Percentiles rank a stretch among this genome's conserved stretches.
Evolutionary conservation across 2,888 invertebrate species (phyloP).

Genomic region (Netelia virgata): DNA sequence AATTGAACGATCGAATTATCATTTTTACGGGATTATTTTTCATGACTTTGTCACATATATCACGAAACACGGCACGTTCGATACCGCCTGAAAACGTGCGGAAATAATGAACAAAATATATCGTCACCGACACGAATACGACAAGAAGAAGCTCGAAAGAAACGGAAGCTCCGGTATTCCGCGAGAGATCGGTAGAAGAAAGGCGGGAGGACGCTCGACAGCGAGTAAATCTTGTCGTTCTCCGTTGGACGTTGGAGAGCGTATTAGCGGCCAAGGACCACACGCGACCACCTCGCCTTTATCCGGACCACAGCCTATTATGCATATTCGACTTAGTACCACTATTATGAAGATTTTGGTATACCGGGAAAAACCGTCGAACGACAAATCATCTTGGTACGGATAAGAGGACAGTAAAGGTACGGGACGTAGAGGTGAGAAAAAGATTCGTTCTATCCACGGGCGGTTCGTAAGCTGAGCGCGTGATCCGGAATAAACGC

Average conservation of each 20-base stretch:
- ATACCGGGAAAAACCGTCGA: constrained; percentile 2
- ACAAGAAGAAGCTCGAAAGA: constrained; percentile 34
- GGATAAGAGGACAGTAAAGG: neutral
- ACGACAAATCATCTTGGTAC: constrained; percentile 35
- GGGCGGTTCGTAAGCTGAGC: neutral
- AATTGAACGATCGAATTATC: too few relatives aligned
- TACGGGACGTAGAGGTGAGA: constrained; percentile 36
- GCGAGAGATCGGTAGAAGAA: constrained; percentile 48
- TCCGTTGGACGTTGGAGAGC: constrained; percentile 10
- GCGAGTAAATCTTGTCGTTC: constrained; percentile 38
- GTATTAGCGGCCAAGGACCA: constrained; percentile 55
- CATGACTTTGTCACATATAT: too few relatives aligned
- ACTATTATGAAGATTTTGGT: neutral
- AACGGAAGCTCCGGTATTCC: constrained; percentile 63
- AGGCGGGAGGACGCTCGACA: neutral
- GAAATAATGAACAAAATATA: neutral
- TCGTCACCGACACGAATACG: neutral
- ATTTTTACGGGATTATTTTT: too few relatives aligned
- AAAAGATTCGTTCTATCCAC: constrained; percentile 30
- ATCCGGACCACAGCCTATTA: neutral
- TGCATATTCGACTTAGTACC: neutral
- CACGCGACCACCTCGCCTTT: constrained; percentile 28
- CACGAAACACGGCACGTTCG: too few relatives aligned
- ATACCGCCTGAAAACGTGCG: too few relatives aligned
- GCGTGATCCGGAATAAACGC: constrained; percentile 44